Evolutionary conservation across 1,140 invertebrate genomes (phyloP), one percentile per base, ranked within the genome.

Genomic region (Cyclargus thomasi): DNA sequence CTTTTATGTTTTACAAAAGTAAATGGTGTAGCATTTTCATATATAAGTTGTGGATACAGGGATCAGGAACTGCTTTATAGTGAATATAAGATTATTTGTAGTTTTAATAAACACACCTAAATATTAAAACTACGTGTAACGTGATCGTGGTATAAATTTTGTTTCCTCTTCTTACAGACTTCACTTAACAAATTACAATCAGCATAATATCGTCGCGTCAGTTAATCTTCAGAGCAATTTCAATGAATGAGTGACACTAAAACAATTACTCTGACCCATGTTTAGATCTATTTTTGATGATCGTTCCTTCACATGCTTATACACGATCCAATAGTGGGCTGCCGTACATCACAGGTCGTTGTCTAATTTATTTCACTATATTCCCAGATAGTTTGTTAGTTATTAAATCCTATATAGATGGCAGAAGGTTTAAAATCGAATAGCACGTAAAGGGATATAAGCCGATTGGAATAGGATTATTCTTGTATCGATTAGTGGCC

Each of bases 401-500:
- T 21, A 59, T 2, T 59, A 20, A 20, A 20, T 59, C 18, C 10
- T 59, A 59, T 20, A 2, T 2, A 0, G 10, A 20, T 20, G 1
- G 17, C 1, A 1, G 55, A 59, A 59, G 18, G 55, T 59, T 17
- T 20, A 14, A 57, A 35, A 29, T 59, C 18, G 8, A 23, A n/a
- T 35, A 59, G 16, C 35, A 18, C n/a, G 23, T 20, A 16, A 62
- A 14, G 10, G 63, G 64, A 71, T 70, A 75, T 83, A 67, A 70
- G 67, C 62, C 70, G 67, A 73, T 76, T 70, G 62, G 59, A 65
- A 67, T 53, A 64, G 67, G 67, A 67, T 39, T 67, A 67, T 74
- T 76, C 67, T 57, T 63, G 78, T 88, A 90, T 90, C 85, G 87
- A 90, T 90, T 86, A 83, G 83, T 75, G 76, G 78, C 80, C 78